These are phyloP conservation scores for Atherinosoma microstoma DNA, from an alignment of 2,797 vertebrate species.

Conservation along the genomic window DNA sequence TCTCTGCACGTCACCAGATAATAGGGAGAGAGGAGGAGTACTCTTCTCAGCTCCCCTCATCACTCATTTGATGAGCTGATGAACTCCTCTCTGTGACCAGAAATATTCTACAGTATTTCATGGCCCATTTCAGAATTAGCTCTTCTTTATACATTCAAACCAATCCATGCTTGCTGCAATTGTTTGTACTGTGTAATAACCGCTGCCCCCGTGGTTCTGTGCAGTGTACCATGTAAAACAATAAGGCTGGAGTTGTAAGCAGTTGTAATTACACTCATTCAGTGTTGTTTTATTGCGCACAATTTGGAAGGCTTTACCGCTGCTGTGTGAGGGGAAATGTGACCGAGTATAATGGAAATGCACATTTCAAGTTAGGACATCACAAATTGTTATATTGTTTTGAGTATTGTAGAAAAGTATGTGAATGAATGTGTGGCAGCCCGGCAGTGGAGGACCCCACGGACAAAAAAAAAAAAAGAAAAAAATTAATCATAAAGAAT, in stretches of 20 bases:
- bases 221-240: constrained; percentile 67
- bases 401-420: constrained; percentile 14
- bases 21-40: constrained; percentile 62
- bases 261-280: constrained; percentile 58
- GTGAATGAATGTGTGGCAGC: constrained; percentile 9
- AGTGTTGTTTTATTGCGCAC: constrained; percentile 48
- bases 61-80: constrained; percentile 74
- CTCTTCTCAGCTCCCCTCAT: constrained; percentile 60
- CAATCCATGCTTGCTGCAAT: constrained; percentile 48
- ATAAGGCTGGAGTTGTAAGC: constrained; percentile 44
- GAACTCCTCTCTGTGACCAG: constrained; percentile 71
- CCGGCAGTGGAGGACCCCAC: constrained; percentile 6
- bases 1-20: constrained; percentile 65
- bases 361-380: constrained; percentile 15
- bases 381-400: constrained; percentile 16
- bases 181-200: constrained; percentile 55
- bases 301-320: constrained; percentile 43
- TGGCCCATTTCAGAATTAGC: constrained; percentile 78
- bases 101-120: constrained; percentile 76
- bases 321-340: constrained; percentile 33
- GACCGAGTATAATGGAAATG: constrained; percentile 22
- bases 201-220: constrained; percentile 50
- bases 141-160: constrained; percentile 61
- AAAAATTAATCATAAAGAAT: constrained; percentile 60
- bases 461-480: constrained; percentile 37